A percentile compares a stretch with the other conserved stretches of the same genome.
phyloP scores from a whole-genome alignment of 2,113 vertebrate species.

The Gasterosteus aculeatus region DNA sequence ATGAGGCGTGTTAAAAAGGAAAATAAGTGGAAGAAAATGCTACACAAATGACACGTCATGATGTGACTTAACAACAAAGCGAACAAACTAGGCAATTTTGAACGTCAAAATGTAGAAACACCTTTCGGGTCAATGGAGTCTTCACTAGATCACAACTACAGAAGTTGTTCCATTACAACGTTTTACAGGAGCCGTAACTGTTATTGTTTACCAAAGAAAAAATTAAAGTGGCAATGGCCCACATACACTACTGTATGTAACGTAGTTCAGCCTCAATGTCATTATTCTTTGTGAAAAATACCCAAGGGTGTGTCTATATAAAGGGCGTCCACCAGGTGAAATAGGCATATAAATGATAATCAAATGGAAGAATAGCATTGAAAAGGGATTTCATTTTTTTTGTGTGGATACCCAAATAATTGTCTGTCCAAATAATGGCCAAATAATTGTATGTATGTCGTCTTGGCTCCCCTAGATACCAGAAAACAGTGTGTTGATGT shows the following conservation, averaged over 20 bases:
- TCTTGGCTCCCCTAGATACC: constrained; percentile 65
- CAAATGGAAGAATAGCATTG: not conserved
- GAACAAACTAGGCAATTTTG: not conserved
- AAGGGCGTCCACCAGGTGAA: constrained; percentile 1
- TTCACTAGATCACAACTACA: not conserved
- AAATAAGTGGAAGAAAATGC: not conserved
- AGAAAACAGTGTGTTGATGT: constrained; percentile 63
- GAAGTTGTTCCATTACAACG: not conserved
- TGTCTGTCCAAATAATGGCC: constrained; percentile 23
- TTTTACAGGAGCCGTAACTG: too few species aligned
- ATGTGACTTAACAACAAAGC: not conserved
- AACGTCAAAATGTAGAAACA: not conserved
- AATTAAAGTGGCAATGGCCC: not conserved
- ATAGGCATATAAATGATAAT: not conserved
- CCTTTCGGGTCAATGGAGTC: not conserved
- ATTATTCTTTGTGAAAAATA: constrained; percentile 32
- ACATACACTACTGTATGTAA: constrained; percentile 33
- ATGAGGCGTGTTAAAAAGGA: not conserved
- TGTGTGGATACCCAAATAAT: not conserved
- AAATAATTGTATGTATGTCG: constrained; percentile 46
- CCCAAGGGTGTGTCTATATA: constrained; percentile 30
- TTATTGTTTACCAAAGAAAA: not conserved
- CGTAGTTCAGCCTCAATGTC: constrained; percentile 19
- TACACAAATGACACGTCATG: not conserved
- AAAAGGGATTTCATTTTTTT: not conserved